Base-by-base conservation (phyloP, 2,888 invertebrate species). In the Dichetophora obliterata region DNA sequence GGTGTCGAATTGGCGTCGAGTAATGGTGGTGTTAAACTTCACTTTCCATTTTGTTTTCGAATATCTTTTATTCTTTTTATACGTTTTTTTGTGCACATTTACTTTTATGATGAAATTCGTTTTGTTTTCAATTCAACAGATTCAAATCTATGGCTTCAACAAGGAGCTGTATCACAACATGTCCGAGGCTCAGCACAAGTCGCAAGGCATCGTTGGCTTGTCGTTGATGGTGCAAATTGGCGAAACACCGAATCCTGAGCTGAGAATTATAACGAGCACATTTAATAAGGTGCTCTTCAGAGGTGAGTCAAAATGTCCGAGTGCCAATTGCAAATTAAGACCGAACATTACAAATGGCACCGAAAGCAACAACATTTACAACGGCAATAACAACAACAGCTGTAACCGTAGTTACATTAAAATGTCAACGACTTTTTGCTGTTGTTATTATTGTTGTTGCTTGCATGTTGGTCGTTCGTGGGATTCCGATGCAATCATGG, bases 91-190 rank as follows among this genome's bases (percentile, higher is more conserved):
- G n/a, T 52, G 34, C 16, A 37, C 16, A 24, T 50, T 48, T 69
- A 63, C 70, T 76, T 74, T 77, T 34, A 27, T 52, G 37, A 61
- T 54, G 11, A 77, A 59, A 74, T 22, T 70, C 19, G 37, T 27
- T 59, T 59, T 59, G 48, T 72, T 61, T 72, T 22, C 24, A 76
- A 50, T 61, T 52, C 68, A 59, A 66, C 92, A 98, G 98, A 95
- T 99, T 84, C 98, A 99, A 90, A 91, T 98, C 77, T 96, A 98
- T 84, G 98, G 98, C 2, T 99, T 97, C 91, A 99, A 99, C 90
- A 96, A 96, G 81, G 98, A 98, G 89, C 91, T 99, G 74, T 99
- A 99, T 90, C 95, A 95, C 89, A 99, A 98, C 89, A 96, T 98
- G 94, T 95, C 97, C 37, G 96, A 98, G 89, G 98, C 98, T 5